Base-by-base conservation (phyloP, 2,113 vertebrate species). In the Ceyx margarethae region DNA sequence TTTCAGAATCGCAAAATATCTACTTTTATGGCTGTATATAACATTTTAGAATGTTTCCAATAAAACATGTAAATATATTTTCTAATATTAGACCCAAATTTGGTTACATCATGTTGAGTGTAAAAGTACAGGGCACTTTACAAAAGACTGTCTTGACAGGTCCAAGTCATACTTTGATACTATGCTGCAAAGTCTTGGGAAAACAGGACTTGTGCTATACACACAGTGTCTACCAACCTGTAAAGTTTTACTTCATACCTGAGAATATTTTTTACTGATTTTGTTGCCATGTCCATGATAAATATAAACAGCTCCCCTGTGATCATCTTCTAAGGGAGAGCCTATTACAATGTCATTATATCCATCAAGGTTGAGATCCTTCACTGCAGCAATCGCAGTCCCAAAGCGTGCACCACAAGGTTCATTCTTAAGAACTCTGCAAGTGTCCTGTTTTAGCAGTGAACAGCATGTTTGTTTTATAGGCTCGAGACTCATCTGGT, bases 351-450 rank as follows among this genome's bases (percentile, higher is more conserved):
- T 93, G 72, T 99, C 99, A 51, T 98, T 98, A 50, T 98, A 98
- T 4, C 98, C 98, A 13, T 99, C 99, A 31, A 99, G 98, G 95
- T 99, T 99, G 88, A 99, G 98, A 81, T 99, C 99, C 11, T 97
- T 97, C 25, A 99, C 98, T 0, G 98, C 98, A 21, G 99, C 98
- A n/a, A 99, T 99, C 1, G 99, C 98, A 0, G 99, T 99, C n/a
- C 99, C 99, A 1, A 99, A 99, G 11, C 99, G 98, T 4, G 99
- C 98, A 2, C 99, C 99, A 0, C 99, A 99, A 0, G 99, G 99
- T 71, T 99, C 99, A 1, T 99, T 98, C 91, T 97, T 98, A 28
- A 96, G 92, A 64, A 96, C 97, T 57, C 95, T 96, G 94, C 98
- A 98, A 61, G 93, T 98, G 54, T 95, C 93, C 26, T 95, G 97